These are phyloP conservation scores for Pseudomugil tenellus DNA, from an alignment of 2,797 vertebrate species.

Conservation along the genomic window DNA sequence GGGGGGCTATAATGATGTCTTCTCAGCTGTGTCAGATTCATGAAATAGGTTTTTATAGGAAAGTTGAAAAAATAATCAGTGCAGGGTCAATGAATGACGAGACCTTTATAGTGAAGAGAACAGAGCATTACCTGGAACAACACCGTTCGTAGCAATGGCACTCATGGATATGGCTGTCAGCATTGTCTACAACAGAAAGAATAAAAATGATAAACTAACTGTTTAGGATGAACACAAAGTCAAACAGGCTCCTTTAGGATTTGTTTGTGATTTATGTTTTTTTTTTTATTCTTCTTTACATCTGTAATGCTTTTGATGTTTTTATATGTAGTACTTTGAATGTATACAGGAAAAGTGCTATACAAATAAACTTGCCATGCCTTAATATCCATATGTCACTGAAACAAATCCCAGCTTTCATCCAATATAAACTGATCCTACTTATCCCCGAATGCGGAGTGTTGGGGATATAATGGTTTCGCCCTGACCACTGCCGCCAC, in stretches of 20 bases:
- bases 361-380: too few species aligned
- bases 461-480: too few species aligned
- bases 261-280: too few species aligned
- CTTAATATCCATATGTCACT: neutral
- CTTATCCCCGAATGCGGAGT: too few species aligned
- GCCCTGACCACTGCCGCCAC: too few species aligned
- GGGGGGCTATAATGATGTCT: neutral
- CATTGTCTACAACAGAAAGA: constrained; percentile 87
- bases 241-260: neutral
- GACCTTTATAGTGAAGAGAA: neutral
- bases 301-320: too few species aligned
- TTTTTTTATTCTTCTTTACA: too few species aligned
- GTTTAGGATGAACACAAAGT: neutral
- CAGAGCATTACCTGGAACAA: constrained; percentile 91
- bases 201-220: constrained; percentile 19
- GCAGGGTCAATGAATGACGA: constrained; percentile 1
- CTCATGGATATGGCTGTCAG: constrained; percentile 99
- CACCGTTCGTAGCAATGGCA: constrained; percentile 97
- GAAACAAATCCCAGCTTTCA: neutral
- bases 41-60: neutral
- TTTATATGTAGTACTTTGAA: too few species aligned
- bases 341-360: too few species aligned
- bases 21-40: neutral
- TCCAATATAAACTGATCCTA: too few species aligned
- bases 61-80: neutral